A percentile compares a stretch with the other conserved stretches of the same genome.
Evolutionary conservation across 2,113 vertebrate species (phyloP).

Genomic region (Alligator mississippiensis): DNA sequence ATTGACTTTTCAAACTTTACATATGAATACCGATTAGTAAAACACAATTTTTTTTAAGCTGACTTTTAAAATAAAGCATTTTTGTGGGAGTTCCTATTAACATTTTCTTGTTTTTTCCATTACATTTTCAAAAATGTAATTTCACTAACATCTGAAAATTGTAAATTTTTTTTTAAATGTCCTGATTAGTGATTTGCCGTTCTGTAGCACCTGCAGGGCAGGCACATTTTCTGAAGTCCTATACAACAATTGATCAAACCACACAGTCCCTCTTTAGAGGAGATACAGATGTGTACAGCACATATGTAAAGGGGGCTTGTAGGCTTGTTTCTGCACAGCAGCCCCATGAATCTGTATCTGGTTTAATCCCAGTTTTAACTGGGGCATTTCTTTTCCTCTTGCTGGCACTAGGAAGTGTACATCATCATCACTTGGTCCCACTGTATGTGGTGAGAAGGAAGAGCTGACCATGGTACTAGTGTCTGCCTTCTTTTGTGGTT

Average conservation of each 20-base stretch:
- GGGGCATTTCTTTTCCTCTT: not conserved
- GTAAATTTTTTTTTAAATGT: not conserved
- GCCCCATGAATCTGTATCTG: not conserved
- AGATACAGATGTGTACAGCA: slow-evolving; percentile 7
- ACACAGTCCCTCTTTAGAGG: not conserved
- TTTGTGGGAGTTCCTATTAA: not conserved
- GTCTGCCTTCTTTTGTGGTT: not conserved
- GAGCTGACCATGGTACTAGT: not conserved
- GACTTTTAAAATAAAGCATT: not conserved
- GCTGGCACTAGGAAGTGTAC: not conserved
- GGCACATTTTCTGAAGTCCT: not conserved
- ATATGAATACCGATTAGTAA: not conserved
- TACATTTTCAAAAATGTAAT: not conserved
- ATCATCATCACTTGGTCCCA: not conserved
- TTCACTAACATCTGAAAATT: not conserved
- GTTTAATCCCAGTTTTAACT: not conserved
- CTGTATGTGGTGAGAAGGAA: not conserved
- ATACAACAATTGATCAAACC: not conserved
- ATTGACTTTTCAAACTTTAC: slow-evolving; percentile 13
- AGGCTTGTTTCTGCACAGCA: not conserved
- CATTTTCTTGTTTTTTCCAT: not conserved
- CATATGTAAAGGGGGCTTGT: not conserved
- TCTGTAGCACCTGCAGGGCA: not conserved
- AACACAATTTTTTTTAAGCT: not conserved
- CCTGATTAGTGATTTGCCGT: not conserved